Base-by-base conservation (phyloP, 2,113 vertebrate genomes). In the Hyla sarda region DNA sequence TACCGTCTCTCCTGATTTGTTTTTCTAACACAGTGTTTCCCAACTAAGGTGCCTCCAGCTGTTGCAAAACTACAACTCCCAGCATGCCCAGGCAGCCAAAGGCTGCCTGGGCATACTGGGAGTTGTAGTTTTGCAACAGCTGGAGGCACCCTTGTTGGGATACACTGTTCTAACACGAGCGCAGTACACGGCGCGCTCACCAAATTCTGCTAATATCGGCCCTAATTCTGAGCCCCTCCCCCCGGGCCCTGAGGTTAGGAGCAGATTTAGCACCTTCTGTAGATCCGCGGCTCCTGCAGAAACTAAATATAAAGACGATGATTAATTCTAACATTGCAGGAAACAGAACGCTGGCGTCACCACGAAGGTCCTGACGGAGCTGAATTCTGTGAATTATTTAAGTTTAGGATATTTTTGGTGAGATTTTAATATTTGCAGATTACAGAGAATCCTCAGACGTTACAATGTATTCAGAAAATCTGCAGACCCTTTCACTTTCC, bases 1-100 rank as follows among this genome's bases (percentile, higher is more conserved):
- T 85, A 34, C 62, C 30, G 52, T 48, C 76, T 85, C 62, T 58
- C 60, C 84, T 69, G 75, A 85, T 85, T 69, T 79, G 84, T 30
- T 79, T 79, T 47, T 37, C 30, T 79, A 79, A 78, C 50, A 41
- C 41, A n/a, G n/a, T n/a, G n/a, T n/a, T n/a, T n/a, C n/a, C n/a
- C n/a, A n/a, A n/a, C n/a, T n/a, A n/a, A n/a, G n/a, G n/a, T n/a
- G n/a, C n/a, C n/a, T n/a, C n/a, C n/a, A n/a, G n/a, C n/a, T n/a
- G n/a, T n/a, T n/a, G n/a, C n/a, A n/a, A n/a, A n/a, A n/a, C n/a
- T n/a, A n/a, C n/a, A n/a, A n/a, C n/a, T n/a, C n/a, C n/a, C n/a
- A n/a, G n/a, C n/a, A n/a, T n/a, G n/a, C n/a, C n/a, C n/a, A n/a
- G n/a, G n/a, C n/a, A n/a, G n/a, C n/a, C n/a, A n/a, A n/a, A n/a